Conservation (phyloP, 1,140 invertebrate species). For the Bombus terrestris region DNA sequence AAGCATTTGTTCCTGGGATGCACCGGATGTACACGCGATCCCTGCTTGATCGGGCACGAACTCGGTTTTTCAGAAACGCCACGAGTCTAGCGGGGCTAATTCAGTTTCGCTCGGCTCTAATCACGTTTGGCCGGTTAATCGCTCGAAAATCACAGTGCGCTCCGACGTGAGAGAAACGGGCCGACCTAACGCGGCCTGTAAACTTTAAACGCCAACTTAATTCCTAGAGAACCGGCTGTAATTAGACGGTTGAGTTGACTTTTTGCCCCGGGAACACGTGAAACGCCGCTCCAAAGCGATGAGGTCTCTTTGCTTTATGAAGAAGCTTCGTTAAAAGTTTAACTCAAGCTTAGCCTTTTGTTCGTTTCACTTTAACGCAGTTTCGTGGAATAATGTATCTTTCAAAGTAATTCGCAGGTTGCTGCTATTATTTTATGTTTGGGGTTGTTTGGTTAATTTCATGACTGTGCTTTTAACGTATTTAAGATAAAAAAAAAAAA, state of each 20-base stretch:
- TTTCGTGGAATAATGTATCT: not conserved
- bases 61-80: conserved; percentile 35
- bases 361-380: not conserved
- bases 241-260: conserved; percentile 42
- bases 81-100: conserved; percentile 52
- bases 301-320: not conserved
- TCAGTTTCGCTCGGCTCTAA: conserved; percentile 45
- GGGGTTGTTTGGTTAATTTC: not conserved
- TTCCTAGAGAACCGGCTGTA: conserved; percentile 15
- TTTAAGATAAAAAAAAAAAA: not conserved
- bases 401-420: not conserved
- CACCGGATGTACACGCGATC: conserved; percentile 49
- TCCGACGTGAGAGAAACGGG: not conserved
- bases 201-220: conserved; percentile 29
- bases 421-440: not conserved
- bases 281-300: not conserved
- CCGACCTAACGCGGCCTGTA: not conserved
- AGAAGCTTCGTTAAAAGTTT: conserved; percentile 15
- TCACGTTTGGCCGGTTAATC: conserved; percentile 43
- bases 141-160: conserved; percentile 49
- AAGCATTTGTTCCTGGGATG: conserved; percentile 4
- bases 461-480: not conserved
- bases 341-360: not conserved
- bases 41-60: conserved; percentile 17
- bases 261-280: not conserved